A percentile compares a stretch with the other conserved stretches of the same genome.
Conservation (phyloP, 2,113 vertebrate genomes). For the Psephotus haematonotus region DNA sequence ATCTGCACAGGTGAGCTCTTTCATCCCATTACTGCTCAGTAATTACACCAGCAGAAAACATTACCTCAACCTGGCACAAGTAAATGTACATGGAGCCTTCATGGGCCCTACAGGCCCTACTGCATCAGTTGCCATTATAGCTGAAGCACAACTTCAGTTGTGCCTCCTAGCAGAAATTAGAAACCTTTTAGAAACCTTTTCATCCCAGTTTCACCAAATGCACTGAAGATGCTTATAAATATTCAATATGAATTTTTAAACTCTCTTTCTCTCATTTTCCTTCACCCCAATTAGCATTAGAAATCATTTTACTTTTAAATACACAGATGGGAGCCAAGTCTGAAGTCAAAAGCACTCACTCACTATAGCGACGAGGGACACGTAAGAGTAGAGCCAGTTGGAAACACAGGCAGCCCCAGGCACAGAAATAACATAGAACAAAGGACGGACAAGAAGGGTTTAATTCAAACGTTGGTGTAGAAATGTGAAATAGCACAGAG, state of each 20-base stretch:
- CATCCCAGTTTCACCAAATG: slow-evolving; percentile 10
- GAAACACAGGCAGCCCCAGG: background rate
- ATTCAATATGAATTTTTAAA: slow-evolving; percentile 41
- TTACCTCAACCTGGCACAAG: background rate
- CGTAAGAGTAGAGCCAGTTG: background rate
- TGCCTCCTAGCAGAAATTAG: slow-evolving; percentile 24
- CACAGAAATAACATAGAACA: background rate
- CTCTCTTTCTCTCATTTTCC: slow-evolving; percentile 11
- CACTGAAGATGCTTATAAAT: slow-evolving; percentile 44
- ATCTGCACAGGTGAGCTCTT: background rate
- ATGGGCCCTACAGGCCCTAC: background rate
- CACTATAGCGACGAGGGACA: background rate
- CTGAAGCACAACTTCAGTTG: background rate
- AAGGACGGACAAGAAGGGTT: background rate
- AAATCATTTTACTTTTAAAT: slow-evolving; percentile 42
- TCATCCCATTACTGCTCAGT: background rate
- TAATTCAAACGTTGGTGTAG: background rate
- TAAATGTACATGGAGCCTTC: background rate
- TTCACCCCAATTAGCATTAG: slow-evolving; percentile 22
- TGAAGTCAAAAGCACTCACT: slow-evolving; percentile 16
- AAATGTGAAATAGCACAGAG: background rate
- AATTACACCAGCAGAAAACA: slow-evolving; percentile 15
- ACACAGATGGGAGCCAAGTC: slow-evolving; percentile 11
- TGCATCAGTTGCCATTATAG: background rate
- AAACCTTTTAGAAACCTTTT: slow-evolving; percentile 45